Conservation (phyloP, 2,888 invertebrate species). For the Bhutanitis thaidina region DNA sequence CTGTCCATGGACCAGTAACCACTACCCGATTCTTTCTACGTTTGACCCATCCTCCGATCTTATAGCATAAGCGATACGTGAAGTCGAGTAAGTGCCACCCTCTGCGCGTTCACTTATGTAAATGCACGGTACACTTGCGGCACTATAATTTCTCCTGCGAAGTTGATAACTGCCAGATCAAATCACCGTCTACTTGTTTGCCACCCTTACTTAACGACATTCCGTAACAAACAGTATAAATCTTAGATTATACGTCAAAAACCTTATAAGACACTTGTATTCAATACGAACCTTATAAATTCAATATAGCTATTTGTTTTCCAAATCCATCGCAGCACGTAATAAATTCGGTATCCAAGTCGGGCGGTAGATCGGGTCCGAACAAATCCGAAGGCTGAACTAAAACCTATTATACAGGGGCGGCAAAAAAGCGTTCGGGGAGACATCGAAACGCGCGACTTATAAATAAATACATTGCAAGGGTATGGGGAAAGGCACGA, state of each 20-base stretch:
- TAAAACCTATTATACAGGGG: constrained; percentile 42
- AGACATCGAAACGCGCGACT: constrained; percentile 65
- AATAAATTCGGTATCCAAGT: constrained; percentile 22
- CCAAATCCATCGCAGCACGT: constrained; percentile 4
- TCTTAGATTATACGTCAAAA: constrained; percentile 1
- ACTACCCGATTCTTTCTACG: too few species aligned
- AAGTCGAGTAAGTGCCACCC: too few species aligned
- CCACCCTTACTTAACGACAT: neutral
- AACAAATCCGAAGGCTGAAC: constrained; percentile 45
- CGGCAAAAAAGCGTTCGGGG: constrained; percentile 64
- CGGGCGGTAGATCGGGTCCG: constrained; percentile 37
- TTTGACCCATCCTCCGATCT: too few species aligned
- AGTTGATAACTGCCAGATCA: too few species aligned
- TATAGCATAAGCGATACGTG: too few species aligned
- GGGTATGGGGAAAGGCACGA: constrained; percentile 28
- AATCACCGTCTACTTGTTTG: too few species aligned
- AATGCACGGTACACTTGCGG: too few species aligned
- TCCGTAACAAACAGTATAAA: neutral
- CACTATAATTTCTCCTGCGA: too few species aligned
- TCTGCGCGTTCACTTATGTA: too few species aligned
- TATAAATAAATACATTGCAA: constrained; percentile 70
- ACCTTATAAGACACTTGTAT: constrained; percentile 6
- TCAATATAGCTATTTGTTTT: constrained; percentile 14
- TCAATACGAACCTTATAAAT: constrained; percentile 6
- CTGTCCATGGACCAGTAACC: too few species aligned